Base-by-base conservation (phyloP, 2,113 vertebrate species). In the Rissa tridactyla region DNA sequence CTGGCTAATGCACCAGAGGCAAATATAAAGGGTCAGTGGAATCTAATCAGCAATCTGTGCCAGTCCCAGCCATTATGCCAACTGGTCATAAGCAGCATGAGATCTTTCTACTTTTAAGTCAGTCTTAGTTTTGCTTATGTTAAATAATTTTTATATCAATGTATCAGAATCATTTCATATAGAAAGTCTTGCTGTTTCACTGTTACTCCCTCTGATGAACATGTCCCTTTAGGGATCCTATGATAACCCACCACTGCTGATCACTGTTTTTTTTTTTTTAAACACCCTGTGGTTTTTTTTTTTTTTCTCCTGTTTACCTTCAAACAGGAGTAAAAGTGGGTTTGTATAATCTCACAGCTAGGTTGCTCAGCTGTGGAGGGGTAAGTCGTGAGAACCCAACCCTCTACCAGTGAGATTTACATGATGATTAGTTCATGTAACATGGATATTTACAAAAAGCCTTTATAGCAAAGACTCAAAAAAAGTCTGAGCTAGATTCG, bases 351-450 rank as follows among this genome's bases (percentile, higher is more conserved):
- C 3, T 25, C 38, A 71, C 6, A 8, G 10, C 6, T 49, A 54
- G 9, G 58, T 44, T 68, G 10, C 18, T 55, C 25, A 80, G 1
- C 4, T 55, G 13, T 55, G 13, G 10, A 51, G 3, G 3, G 15
- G 4, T 17, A 71, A 32, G 1, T 13, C 10, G 20, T 58, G 20
- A 23, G 8, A 79, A 58, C 2, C 2, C 29, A 55, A 5, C 0
- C 1, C 11, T 44, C 11, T 15, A 16, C 19, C 54, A 46, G 25
- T 2, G 4, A 47, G 15, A 81, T n/a, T 61, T 65, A 55, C 8
- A 4, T 47, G 17, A 26, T 32, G 4, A 51, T 16, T 57, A n/a
- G 4, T 29, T 69, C 44, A 51, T 25, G 22, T 30, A 30, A 49
- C 17, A 52, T 7, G 18, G 3, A 15, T 64, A 21, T 46, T 40